Percentiles rank a stretch among this genome's conserved stretches.
These are phyloP conservation scores for Turritopsis dohrnii DNA, from an alignment of 30 jellyfish, hydroid and myxozoan species.

Conservation along the genomic window DNA sequence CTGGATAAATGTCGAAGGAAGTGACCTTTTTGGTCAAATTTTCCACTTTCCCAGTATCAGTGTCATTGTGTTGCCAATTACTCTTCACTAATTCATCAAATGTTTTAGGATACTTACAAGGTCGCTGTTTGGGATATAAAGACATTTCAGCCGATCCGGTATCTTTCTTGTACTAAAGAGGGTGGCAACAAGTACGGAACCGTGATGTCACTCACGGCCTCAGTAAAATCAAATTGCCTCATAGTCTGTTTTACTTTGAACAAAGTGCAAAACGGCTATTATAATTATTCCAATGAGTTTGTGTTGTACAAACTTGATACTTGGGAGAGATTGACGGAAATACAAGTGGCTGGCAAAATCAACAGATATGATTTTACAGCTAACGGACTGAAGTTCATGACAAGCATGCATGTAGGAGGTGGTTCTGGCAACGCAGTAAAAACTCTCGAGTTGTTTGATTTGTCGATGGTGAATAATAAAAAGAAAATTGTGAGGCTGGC, in stretches of 20 bases:
- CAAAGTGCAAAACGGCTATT: not conserved
- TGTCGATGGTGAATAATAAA: constrained; percentile 19
- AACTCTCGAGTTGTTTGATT: constrained; percentile 50
- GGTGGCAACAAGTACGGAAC: not conserved
- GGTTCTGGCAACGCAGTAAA: constrained; percentile 29
- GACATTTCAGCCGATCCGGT: not conserved
- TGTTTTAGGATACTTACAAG: not conserved
- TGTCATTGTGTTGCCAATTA: no score
- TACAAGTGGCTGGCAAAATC: not conserved
- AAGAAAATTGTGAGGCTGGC: constrained; percentile 39
- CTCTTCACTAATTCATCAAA: no score
- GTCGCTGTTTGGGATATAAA: not conserved
- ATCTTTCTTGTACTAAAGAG: not conserved
- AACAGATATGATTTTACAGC: not conserved
- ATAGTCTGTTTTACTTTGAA: not conserved
- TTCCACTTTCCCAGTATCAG: no score
- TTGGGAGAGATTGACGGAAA: not conserved
- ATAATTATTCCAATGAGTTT: not conserved
- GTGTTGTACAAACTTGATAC: not conserved
- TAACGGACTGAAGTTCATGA: not conserved
- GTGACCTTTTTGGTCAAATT: no score
- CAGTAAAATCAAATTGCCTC: not conserved
- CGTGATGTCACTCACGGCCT: not conserved
- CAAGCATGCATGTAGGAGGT: constrained; percentile 9
- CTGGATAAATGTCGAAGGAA: not conserved